A percentile compares a stretch with the other conserved stretches of the same genome.
phyloP scores from a whole-genome alignment of 2,797 vertebrate genomes.

The Scolopax bukidnonensis region DNA sequence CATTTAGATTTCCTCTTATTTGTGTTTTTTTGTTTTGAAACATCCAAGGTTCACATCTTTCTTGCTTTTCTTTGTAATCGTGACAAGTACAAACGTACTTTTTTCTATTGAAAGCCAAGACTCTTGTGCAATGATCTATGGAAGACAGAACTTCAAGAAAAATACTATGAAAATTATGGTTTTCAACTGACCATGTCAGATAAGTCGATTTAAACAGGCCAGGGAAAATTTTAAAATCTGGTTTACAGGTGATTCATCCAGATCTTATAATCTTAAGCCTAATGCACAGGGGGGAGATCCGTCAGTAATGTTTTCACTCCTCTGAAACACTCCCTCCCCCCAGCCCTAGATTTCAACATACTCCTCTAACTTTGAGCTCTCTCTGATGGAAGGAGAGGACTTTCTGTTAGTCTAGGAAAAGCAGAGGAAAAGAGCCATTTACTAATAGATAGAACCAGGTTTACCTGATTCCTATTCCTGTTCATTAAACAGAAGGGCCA shows the following conservation, averaged over 20 bases:
- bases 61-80: background rate
- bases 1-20: background rate
- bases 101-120: background rate
- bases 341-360: background rate
- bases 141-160: background rate
- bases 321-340: background rate
- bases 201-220: background rate
- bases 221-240: background rate
- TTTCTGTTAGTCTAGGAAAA: background rate
- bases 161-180: background rate
- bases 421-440: background rate
- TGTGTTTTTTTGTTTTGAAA: slow-evolving; percentile 3
- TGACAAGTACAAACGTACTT: background rate
- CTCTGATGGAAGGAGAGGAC: background rate
- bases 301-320: background rate
- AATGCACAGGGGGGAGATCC: background rate
- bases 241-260: background rate
- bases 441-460: background rate
- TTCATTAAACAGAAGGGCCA: background rate
- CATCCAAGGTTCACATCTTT: background rate
- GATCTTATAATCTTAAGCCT: background rate
- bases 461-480: background rate
- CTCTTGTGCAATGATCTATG: background rate
- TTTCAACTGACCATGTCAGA: background rate
- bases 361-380: background rate